Base-by-base conservation (phyloP, 2,113 vertebrate genomes). In the Anas platyrhynchos region DNA sequence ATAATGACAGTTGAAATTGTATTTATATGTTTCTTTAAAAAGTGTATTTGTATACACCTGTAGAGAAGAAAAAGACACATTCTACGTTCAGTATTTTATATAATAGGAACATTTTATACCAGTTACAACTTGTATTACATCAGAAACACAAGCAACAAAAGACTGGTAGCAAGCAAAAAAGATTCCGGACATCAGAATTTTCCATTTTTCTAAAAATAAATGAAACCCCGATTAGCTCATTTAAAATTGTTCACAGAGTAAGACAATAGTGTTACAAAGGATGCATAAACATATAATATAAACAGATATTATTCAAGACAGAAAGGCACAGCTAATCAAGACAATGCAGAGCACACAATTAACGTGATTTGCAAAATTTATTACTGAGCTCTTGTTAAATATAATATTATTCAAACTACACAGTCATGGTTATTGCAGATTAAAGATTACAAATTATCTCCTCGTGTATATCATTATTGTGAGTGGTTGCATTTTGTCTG, bases 371-470 rank as follows among this genome's bases (percentile, higher is more conserved):
- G 76, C 69, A 97, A 95, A 96, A 96, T 81, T 81, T 86, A 95
- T 95, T 89, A 95, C 95, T 76, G 92, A 96, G 93, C 69, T 89
- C 82, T 83, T 88, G 77, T 96, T 91, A 95, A 97, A 86, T 81
- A 83, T 75, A 94, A 91, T 74, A 87, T 97, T 96, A 97, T 95
- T 91, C 96, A 74, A 74, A 88, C 83, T n/a, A 98, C 89, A 93
- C 61, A 17, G 27, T 76, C 97, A 93, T 25, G 14, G 84, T 94
- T 97, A 95, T 23, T 93, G 95, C 83, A 96, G 89, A 96, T 90
- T 95, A 94, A 95, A 94, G 81, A 90, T 96, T 96, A 96, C 84
- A 91, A 95, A 96, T 94, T 52, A 97, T 94, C 83, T 96, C 86
- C 74, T 92, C 92, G n/a, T 72, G 79, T 96, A 95, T 93, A 96